phyloP scores from a whole-genome alignment of 2,888 invertebrate species.

The Drosophila affinis region DNA sequence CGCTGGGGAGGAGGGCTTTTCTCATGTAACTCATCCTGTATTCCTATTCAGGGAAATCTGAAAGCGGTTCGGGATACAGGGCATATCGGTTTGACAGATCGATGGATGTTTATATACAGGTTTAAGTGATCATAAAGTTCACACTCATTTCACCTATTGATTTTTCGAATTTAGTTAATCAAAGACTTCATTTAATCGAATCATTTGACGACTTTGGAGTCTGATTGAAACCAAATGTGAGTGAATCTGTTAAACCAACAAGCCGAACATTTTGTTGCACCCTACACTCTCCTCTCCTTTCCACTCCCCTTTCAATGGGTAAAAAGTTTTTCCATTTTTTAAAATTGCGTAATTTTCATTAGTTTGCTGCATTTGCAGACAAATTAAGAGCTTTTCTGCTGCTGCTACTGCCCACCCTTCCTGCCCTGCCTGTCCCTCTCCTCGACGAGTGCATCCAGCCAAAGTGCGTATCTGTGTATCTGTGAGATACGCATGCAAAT shows the following conservation, averaged over 20 bases:
- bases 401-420: slow-evolving; percentile 28
- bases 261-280: neutral
- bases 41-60: slow-evolving; percentile 5
- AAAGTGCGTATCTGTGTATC: slow-evolving; percentile 75
- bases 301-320: neutral
- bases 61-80: too few species aligned
- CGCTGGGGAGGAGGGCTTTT: neutral
- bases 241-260: neutral
- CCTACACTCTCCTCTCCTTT: neutral
- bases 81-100: neutral
- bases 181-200: neutral
- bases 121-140: too few species aligned
- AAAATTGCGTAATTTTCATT: slow-evolving; percentile 81
- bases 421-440: neutral
- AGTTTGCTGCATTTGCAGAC: slow-evolving; percentile 76
- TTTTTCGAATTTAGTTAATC: neutral
- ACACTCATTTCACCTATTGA: too few species aligned
- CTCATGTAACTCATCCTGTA: slow-evolving; percentile 2
- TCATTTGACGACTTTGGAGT: too few species aligned
- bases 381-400: slow-evolving; percentile 66
- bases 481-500: slow-evolving; percentile 71
- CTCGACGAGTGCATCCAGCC: slow-evolving; percentile 35
- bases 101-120: neutral
- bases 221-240: neutral
- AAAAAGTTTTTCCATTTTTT: slow-evolving; percentile 55